These are phyloP conservation scores for Phoxinus dragarum DNA, from an alignment of 2,797 vertebrate species.

Conservation along the genomic window DNA sequence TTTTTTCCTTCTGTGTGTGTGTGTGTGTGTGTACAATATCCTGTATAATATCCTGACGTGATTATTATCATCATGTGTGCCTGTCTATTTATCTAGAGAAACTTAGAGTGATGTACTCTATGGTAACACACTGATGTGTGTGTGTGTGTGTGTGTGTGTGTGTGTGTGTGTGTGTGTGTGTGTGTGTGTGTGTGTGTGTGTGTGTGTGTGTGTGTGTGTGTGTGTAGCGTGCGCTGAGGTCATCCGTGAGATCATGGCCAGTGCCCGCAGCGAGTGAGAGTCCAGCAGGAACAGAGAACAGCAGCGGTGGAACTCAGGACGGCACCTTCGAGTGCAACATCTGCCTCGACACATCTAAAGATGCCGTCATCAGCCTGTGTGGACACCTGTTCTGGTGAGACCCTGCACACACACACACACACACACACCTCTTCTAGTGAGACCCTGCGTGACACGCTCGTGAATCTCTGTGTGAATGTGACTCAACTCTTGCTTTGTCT, in stretches of 20 bases:
- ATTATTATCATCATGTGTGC: too few relatives aligned
- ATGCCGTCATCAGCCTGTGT: conserved; percentile 97
- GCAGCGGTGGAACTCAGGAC: conserved; percentile 82
- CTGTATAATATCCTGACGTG: too few relatives aligned
- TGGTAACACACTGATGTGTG: not conserved
- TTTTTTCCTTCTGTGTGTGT: too few relatives aligned
- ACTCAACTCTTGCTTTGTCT: conserved; percentile 31
- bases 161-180: not conserved
- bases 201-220: not conserved
- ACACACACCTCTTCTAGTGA: conserved; percentile 93
- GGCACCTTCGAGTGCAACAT: conserved; percentile 99
- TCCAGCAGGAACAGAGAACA: conserved; percentile 75
- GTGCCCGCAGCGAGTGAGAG: conserved; percentile 73
- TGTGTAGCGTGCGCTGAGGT: not conserved
- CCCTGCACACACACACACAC: not conserved
- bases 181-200: too few relatives aligned
- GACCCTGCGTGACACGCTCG: conserved; percentile 30
- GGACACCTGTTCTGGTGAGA: conserved; percentile 97
- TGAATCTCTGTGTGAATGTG: not conserved
- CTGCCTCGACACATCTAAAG: conserved; percentile 97
- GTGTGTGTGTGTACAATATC: too few relatives aligned
- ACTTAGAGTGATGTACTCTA: too few relatives aligned
- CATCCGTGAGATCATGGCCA: conserved; percentile 71
- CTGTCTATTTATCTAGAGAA: too few relatives aligned
- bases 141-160: not conserved